phyloP scores from a whole-genome alignment of 30 jellyfish, hydroid and myxozoan genomes.

The Haliclystus octoradiatus region DNA sequence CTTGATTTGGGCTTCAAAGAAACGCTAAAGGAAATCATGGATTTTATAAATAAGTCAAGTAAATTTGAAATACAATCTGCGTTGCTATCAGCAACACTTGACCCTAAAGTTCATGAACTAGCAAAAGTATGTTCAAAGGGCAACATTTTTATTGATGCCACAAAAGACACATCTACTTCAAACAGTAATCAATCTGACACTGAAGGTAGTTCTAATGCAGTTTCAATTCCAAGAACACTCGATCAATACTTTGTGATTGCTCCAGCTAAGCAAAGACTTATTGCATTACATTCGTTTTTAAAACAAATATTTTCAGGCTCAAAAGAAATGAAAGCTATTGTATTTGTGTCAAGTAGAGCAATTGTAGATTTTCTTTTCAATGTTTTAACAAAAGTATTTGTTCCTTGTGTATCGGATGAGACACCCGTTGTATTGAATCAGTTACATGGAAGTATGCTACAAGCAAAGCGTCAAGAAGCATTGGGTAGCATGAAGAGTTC shows the following conservation, averaged over 20 bases:
- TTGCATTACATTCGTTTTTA: slow-evolving; percentile 38
- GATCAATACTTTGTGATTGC: slow-evolving; percentile 58
- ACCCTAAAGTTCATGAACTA: slow-evolving; percentile 37
- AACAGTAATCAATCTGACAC: background rate
- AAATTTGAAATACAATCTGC: slow-evolving; percentile 39
- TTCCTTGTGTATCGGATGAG: slow-evolving; percentile 3
- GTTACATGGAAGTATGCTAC: slow-evolving; percentile 85
- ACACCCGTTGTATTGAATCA: slow-evolving; percentile 19
- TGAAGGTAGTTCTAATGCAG: background rate
- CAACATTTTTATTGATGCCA: slow-evolving; percentile 45
- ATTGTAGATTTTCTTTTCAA: slow-evolving; percentile 44
- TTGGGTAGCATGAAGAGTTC: slow-evolving; percentile 36
- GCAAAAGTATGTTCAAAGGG: slow-evolving; percentile 52
- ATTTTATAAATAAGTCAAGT: slow-evolving; percentile 16
- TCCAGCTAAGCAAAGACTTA: slow-evolving; percentile 88
- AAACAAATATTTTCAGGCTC: slow-evolving; percentile 4
- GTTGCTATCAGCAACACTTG: slow-evolving; percentile 85
- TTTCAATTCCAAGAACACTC: slow-evolving; percentile 42
- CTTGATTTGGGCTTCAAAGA: slow-evolving; percentile 88
- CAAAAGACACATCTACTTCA: background rate
- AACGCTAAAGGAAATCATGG: slow-evolving; percentile 33
- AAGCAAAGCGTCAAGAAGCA: slow-evolving; percentile 39
- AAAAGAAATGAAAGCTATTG: slow-evolving; percentile 43
- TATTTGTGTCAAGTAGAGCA: slow-evolving; percentile 57
- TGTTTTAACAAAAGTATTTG: slow-evolving; percentile 12